Percentiles rank a stretch among this genome's conserved stretches.
Evolutionary conservation across 2,797 vertebrate species (phyloP).

Genomic region (Poeciliopsis presidionis): DNA sequence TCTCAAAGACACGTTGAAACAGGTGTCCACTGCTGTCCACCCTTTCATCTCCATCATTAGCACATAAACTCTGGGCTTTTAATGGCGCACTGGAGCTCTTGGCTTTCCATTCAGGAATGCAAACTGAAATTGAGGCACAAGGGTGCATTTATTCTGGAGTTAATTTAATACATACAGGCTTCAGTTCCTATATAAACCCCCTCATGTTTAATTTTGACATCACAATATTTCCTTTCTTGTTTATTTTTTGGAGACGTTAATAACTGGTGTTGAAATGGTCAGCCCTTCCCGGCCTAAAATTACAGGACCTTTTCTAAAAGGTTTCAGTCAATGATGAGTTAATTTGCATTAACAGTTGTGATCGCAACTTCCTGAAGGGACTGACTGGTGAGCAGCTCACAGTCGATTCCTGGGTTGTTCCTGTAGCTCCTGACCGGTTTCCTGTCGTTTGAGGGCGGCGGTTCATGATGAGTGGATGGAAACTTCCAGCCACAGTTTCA

Average conservation of each 20-base stretch:
- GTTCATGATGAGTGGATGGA: background rate
- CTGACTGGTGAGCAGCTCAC: background rate
- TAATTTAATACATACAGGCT: background rate
- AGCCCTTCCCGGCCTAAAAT: no score
- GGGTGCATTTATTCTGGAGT: background rate
- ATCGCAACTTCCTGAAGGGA: no score
- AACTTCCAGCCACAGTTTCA: background rate
- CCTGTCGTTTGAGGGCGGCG: background rate
- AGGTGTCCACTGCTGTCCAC: constrained; percentile 28
- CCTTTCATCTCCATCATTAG: background rate
- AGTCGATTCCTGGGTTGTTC: background rate
- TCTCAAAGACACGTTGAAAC: constrained; percentile 49
- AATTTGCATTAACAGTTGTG: no score
- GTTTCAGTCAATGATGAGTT: no score
- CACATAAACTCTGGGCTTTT: background rate
- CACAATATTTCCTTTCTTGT: background rate
- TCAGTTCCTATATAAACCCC: background rate
- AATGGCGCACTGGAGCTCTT: background rate
- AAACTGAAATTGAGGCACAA: background rate
- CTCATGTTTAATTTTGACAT: background rate
- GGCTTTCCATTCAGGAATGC: background rate
- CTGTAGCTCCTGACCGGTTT: background rate
- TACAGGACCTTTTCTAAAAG: no score
- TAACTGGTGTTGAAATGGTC: no score
- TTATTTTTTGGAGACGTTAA: background rate